Evolutionary conservation across 92 coral and sea anemone species (phyloP).

Genomic region (Palythoa grandiflora): DNA sequence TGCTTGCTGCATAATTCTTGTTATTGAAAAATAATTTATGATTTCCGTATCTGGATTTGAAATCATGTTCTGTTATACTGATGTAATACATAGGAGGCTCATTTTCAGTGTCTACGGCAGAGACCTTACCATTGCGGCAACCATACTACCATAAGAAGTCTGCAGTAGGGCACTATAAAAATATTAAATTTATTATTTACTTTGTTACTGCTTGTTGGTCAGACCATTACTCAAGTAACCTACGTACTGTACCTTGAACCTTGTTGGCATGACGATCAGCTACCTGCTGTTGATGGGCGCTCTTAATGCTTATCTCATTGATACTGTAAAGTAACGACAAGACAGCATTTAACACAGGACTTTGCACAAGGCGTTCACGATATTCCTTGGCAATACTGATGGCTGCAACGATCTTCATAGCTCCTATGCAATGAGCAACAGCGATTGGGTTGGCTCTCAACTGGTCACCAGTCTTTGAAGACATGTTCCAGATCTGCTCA

Average conservation of each 20-base stretch:
- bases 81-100: too few species aligned
- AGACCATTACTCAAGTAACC: too few species aligned
- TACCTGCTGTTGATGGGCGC: slow-evolving; percentile 53
- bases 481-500: slow-evolving; percentile 86
- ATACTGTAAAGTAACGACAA: slow-evolving; percentile 78
- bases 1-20: too few species aligned
- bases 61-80: too few species aligned
- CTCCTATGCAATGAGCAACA: slow-evolving; percentile 97
- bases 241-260: slow-evolving; percentile 11
- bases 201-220: too few species aligned
- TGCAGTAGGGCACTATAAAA: too few species aligned
- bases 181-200: too few species aligned
- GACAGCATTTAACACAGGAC: slow-evolving; percentile 76
- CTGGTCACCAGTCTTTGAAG: slow-evolving; percentile 80
- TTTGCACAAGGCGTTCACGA: slow-evolving; percentile 58
- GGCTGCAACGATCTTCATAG: slow-evolving; percentile 89
- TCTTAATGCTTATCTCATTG: slow-evolving; percentile 65
- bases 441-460: slow-evolving; percentile 91
- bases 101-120: too few species aligned
- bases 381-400: slow-evolving; percentile 79
- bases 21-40: too few species aligned
- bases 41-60: too few species aligned
- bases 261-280: slow-evolving; percentile 15
- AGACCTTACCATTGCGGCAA: too few species aligned
- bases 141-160: too few species aligned